Base-by-base conservation (phyloP, 2,797 vertebrate species). In the Periophthalmus magnuspinnatus region DNA sequence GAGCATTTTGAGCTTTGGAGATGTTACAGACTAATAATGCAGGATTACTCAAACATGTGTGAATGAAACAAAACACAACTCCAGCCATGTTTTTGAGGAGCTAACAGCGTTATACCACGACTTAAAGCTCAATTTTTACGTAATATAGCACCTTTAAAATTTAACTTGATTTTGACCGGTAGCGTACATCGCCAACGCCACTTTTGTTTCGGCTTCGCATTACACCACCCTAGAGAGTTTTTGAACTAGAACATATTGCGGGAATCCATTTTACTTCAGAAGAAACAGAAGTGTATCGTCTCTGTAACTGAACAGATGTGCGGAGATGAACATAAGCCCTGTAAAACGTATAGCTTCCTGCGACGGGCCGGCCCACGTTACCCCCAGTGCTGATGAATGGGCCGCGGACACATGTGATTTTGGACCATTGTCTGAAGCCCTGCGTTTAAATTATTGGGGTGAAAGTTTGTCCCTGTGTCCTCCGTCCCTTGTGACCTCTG, bases 401-500 rank as follows among this genome's bases (percentile, higher is more conserved):
- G 63, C 77, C 65, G 11, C 22, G 71, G 66, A 74, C 62, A 22
- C 57, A 60, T 72, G 75, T 5, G 68, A 75, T 24, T 77, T 70
- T 16, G 32, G 34, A 32, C 70, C 74, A 65, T 2, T 24, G 61
- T 67, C 67, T 58, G 54, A 50, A 16, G 32, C 9, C 62, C 67
- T 38, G 56, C 19, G 13, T 68, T 73, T 84, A 77, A 88, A 84
- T 88, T 76, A 89, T 87, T 77, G 74, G 85, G 83, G 87, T 83
- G 84, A 88, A 88, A 77, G 80, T 83, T 83, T 83, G 87, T 90
- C 86, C 86, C 72, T 71, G 80, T 80, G 81, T 75, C 77, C 79
- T 80, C 84, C 65, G 83, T 89, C 79, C 86, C 68, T n/a, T 81
- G 79, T 90, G 87, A 92, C 90, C 88, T 82, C 71, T 36, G 50